Percentiles rank a stretch among this genome's conserved stretches.
Conservation (phyloP, 2,888 invertebrate species). For the Trypoxylon attenuatum region DNA sequence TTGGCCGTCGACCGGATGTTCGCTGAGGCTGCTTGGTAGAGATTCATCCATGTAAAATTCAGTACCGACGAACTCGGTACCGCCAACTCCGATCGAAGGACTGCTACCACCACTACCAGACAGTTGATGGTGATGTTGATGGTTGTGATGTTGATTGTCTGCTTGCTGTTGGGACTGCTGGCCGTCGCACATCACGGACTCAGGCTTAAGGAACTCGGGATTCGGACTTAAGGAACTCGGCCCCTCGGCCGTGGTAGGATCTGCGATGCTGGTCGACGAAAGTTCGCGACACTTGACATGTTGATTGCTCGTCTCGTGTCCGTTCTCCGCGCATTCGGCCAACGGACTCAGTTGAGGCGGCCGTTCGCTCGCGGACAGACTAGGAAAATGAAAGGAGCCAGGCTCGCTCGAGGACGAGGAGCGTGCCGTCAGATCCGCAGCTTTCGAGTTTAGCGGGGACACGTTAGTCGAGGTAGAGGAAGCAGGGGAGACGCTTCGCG, state of each 20-base stretch:
- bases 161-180: constrained; percentile 67
- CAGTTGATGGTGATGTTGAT: constrained; percentile 65
- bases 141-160: constrained; percentile 59
- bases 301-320: constrained; percentile 39
- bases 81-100: constrained; percentile 72
- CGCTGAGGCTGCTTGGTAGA: constrained; percentile 88
- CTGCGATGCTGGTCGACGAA: constrained; percentile 30
- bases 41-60: constrained; percentile 94
- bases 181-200: constrained; percentile 71
- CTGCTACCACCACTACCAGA: constrained; percentile 70
- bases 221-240: constrained; percentile 49
- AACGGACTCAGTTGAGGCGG: constrained; percentile 65
- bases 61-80: constrained; percentile 83
- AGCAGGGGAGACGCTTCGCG: constrained; percentile 66
- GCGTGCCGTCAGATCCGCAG: constrained; percentile 54
- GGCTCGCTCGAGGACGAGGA: constrained; percentile 65
- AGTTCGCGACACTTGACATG: constrained; percentile 28
- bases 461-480: constrained; percentile 69
- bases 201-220: constrained; percentile 48
- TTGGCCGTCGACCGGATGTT: constrained; percentile 78
- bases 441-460: constrained; percentile 66
- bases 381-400: constrained; percentile 65
- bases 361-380: constrained; percentile 56
- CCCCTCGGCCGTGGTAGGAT: constrained; percentile 39
- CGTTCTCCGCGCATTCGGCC: constrained; percentile 63